These are phyloP conservation scores for Tenthredo distinguenda DNA, from an alignment of 2,888 invertebrate genomes.

Conservation along the genomic window DNA sequence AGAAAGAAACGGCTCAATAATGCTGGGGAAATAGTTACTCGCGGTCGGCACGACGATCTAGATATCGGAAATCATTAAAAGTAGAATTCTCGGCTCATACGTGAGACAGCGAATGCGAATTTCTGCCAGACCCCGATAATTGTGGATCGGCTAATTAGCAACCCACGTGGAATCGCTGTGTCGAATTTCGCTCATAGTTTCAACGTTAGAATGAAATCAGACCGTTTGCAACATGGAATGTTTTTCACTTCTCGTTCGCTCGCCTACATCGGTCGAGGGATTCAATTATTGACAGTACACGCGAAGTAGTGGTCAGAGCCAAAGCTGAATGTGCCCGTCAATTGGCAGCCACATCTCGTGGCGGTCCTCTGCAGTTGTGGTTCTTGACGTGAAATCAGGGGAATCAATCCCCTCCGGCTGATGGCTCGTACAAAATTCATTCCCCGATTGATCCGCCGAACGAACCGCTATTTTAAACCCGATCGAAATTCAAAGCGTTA, in stretches of 20 bases:
- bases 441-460: neutral
- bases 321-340: conserved; percentile 28
- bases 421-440: conserved; percentile 22
- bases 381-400: conserved; percentile 42
- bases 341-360: conserved; percentile 32
- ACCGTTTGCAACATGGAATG: conserved; percentile 7
- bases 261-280: neutral
- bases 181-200: neutral
- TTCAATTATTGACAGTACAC: conserved; percentile 32
- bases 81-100: neutral
- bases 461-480: neutral
- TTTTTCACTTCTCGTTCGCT: neutral
- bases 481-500: neutral
- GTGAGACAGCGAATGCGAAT: neutral
- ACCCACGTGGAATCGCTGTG: neutral
- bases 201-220: neutral
- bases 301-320: neutral
- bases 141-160: neutral
- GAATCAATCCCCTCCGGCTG: conserved; percentile 24
- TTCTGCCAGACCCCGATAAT: neutral
- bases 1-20: neutral
- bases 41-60: neutral
- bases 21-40: neutral
- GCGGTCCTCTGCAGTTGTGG: conserved; percentile 38
- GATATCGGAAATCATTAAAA: neutral